phyloP scores from a whole-genome alignment of 2,113 vertebrate genomes.

The Albula goreensis region DNA sequence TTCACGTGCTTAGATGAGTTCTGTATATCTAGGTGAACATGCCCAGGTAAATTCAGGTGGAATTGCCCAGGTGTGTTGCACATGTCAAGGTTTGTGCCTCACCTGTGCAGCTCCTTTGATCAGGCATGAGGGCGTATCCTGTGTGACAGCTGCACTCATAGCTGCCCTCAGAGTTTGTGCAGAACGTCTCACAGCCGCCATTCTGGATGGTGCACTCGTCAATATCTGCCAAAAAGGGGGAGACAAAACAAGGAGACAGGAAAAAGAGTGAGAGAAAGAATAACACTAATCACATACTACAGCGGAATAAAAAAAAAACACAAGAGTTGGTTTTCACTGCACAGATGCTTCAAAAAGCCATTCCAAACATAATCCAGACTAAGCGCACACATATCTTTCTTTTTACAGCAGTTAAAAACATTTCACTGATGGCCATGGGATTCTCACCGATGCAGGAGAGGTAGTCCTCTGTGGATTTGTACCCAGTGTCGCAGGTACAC shows the following conservation, averaged over 20 bases:
- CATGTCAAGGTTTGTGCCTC: conserved; percentile 32
- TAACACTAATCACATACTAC: not conserved
- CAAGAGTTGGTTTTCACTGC: not conserved
- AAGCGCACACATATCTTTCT: not conserved
- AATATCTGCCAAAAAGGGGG: conserved; percentile 59
- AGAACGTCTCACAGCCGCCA: conserved; percentile 92
- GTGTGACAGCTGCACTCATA: conserved; percentile 94
- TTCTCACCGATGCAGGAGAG: conserved; percentile 84
- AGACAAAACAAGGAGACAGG: not conserved
- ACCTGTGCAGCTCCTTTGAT: conserved; percentile 94
- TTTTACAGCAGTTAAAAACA: not conserved
- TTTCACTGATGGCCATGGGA: not conserved
- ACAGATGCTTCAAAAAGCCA: not conserved
- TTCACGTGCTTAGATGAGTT: not conserved
- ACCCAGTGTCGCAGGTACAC: conserved; percentile 89
- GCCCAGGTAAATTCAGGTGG: not conserved
- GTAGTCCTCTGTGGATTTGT: conserved; percentile 82
- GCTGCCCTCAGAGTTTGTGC: conserved; percentile 95
- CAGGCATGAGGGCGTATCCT: conserved; percentile 94
- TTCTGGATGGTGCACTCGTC: conserved; percentile 94
- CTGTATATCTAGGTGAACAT: not conserved
- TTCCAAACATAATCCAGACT: not conserved
- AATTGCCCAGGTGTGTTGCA: not conserved
- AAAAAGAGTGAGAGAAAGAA: not conserved
- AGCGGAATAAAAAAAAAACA: not conserved